These are phyloP conservation scores for Lypha dubia DNA, from an alignment of 2,888 invertebrate genomes.

Conservation along the genomic window DNA sequence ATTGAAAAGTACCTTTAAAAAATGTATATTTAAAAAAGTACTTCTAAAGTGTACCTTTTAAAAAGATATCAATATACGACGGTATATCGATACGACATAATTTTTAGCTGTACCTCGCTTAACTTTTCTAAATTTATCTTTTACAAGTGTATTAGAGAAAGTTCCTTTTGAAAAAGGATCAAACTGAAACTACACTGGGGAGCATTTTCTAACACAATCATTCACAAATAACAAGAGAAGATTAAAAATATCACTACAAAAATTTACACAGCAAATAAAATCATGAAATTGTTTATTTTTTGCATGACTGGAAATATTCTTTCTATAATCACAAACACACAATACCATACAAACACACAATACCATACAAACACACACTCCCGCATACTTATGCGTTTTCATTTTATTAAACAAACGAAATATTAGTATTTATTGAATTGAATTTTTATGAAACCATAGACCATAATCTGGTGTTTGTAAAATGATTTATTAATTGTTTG, in stretches of 20 bases:
- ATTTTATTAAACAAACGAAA: not conserved
- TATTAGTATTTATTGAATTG: constrained; percentile 40
- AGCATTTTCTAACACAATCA: not conserved
- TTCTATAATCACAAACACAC: too few species aligned
- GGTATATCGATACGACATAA: too few species aligned
- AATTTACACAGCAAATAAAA: constrained; percentile 38
- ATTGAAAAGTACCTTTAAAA: too few species aligned
- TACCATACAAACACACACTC: too few species aligned
- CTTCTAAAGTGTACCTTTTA: too few species aligned
- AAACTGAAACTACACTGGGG: not conserved
- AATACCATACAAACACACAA: too few species aligned
- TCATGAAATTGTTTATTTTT: not conserved
- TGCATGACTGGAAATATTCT: not conserved
- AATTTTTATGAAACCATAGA: constrained; percentile 39
- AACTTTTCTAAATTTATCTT: too few species aligned
- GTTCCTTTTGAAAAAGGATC: not conserved
- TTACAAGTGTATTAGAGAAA: too few species aligned
- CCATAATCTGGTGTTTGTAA: constrained; percentile 51
- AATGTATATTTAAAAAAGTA: too few species aligned
- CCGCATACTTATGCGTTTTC: not conserved
- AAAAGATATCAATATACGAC: too few species aligned
- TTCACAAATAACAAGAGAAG: not conserved
- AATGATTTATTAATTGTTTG: constrained; percentile 61
- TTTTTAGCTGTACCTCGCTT: too few species aligned
- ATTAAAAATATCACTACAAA: not conserved